Conservation (phyloP, 2,888 invertebrate genomes). For the Rhaphigaster nebulosa region DNA sequence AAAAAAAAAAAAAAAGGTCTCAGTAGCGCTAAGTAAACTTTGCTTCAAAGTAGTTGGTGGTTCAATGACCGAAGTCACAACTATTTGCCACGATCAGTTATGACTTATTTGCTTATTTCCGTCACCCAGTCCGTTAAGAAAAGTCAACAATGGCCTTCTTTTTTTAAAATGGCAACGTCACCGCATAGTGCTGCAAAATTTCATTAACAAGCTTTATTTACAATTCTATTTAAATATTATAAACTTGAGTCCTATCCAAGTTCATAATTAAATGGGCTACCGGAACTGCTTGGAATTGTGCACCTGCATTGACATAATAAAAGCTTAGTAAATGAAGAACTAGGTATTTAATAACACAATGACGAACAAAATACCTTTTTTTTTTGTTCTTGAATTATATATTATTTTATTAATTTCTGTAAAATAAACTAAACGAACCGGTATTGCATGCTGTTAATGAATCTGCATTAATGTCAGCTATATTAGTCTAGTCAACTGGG, state of each 20-base stretch:
- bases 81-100: background rate
- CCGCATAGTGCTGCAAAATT: background rate
- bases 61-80: background rate
- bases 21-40: background rate
- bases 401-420: no score
- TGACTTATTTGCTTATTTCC: background rate
- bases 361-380: no score
- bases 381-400: no score
- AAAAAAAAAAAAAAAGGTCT: background rate
- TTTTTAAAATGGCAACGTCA: background rate
- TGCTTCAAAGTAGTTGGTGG: background rate
- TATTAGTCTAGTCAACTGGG: no score
- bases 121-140: background rate
- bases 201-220: background rate
- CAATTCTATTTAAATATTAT: background rate
- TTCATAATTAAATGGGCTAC: background rate
- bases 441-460: no score
- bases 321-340: no score
- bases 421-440: no score
- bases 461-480: no score
- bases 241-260: background rate
- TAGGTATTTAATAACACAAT: no score
- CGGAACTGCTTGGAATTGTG: background rate
- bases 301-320: no score
- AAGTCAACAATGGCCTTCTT: background rate